Evolutionary conservation across 2,888 invertebrate genomes (phyloP), one percentile per base, ranked within the genome.

Genomic region (Yponomeuta plumbellus): DNA sequence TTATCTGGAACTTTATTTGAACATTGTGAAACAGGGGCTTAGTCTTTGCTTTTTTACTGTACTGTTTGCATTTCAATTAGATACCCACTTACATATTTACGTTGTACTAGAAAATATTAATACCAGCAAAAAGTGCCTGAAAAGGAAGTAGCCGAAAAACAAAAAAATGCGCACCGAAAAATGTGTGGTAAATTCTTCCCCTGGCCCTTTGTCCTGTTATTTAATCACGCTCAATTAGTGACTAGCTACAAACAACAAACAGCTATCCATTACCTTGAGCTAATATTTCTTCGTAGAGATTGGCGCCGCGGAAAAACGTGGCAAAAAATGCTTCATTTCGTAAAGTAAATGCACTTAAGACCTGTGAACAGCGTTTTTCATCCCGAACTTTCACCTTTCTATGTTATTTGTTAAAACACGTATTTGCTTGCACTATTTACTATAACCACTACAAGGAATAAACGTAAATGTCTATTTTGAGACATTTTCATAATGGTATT

Each of bases 241-340:
- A 40, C 63, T 22, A 21, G 52, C 63, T 44, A 63, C 40, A 65
- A 65, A 63, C 40, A 65, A 65, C 57, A 65, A 65, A 65, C 65
- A 64, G 57, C 56, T 65, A 65, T 65, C 65, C 56, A 65, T 65
- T 65, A 65, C 57, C 4, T 23, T 65, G 61, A 20, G 63, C 63
- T 63, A 63, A 63, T 63, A 63, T 63, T 63, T 63, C 22, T 11
- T 20, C 11, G 13, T 11, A 40, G 22, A 63, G 63, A 63, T 40
- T 63, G 63, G 20, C 21, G 20, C 21, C 22, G 22, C 20, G 17
- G 4, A 63, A 63, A 63, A 63, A 44, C 11, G 11, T 13, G 17
- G 44, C 44, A 8, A 44, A 44, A 44, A 44, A 44, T 13, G 1
- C 2, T 13, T 44, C 8, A 5, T 13, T 11, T 13, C 13, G 44